These are phyloP conservation scores for Phodopus roborovskii DNA, from an alignment of 2,113 vertebrate genomes.

Conservation along the genomic window DNA sequence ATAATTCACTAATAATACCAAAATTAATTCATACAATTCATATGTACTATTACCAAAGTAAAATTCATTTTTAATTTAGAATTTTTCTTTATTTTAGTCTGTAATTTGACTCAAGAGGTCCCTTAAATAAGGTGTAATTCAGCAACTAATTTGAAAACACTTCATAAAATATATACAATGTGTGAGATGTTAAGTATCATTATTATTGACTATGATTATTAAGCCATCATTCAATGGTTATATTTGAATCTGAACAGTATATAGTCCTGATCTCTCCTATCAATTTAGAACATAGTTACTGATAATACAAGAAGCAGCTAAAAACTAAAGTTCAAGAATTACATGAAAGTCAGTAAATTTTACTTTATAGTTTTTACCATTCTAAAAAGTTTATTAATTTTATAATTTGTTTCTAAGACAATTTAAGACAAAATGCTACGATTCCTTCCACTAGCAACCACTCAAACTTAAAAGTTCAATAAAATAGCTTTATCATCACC, in stretches of 20 bases:
- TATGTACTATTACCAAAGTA: neutral
- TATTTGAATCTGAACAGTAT: conserved; percentile 51
- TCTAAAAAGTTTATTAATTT: neutral
- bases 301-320: conserved; percentile 9
- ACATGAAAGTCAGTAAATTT: conserved; percentile 36
- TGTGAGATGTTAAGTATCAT: neutral
- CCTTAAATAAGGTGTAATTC: conserved; percentile 51
- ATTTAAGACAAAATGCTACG: conserved; percentile 56
- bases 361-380: conserved; percentile 35
- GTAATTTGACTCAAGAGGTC: conserved; percentile 42
- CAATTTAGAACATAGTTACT: neutral
- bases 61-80: conserved; percentile 58
- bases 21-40: conserved; percentile 58
- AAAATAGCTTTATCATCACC: conserved; percentile 13
- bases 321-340: conserved; percentile 42
- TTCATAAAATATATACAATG: neutral
- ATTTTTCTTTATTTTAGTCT: conserved; percentile 13
- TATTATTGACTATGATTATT: neutral
- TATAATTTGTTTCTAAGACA: conserved; percentile 56
- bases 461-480: conserved; percentile 53
- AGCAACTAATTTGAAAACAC: neutral
- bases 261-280: neutral
- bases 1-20: neutral
- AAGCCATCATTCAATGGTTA: neutral
- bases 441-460: conserved; percentile 45